These are phyloP conservation scores for Phengaris arion DNA, from an alignment of 2,888 invertebrate genomes.

Conservation along the genomic window DNA sequence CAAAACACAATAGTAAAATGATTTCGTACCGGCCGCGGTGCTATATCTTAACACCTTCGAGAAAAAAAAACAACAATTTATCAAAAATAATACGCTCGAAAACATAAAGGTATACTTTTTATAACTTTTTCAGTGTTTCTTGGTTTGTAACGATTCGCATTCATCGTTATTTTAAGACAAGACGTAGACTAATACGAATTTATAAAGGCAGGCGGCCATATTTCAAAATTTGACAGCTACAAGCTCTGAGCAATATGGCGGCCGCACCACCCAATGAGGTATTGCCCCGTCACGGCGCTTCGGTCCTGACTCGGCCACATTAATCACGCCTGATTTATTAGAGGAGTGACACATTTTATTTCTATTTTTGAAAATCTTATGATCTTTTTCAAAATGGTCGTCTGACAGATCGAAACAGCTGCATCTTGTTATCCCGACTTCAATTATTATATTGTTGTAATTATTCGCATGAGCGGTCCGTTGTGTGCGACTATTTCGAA, in stretches of 20 bases:
- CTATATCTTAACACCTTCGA: constrained; percentile 66
- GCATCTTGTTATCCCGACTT: constrained; percentile 74
- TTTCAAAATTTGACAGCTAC: constrained; percentile 79
- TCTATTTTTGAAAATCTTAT: constrained; percentile 76
- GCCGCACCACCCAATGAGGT: constrained; percentile 76
- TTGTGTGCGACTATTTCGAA: constrained; percentile 46
- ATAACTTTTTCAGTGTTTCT: constrained; percentile 36
- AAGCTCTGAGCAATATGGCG: constrained; percentile 78
- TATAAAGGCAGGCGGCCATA: constrained; percentile 68
- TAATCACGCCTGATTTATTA: constrained; percentile 77
- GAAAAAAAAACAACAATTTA: constrained; percentile 64
- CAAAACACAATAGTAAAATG: constrained; percentile 67
- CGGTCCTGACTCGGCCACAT: constrained; percentile 65
- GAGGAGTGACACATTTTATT: constrained; percentile 78
- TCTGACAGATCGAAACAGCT: constrained; percentile 71
- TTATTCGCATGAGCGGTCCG: constrained; percentile 66
- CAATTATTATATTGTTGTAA: constrained; percentile 66
- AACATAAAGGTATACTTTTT: constrained; percentile 43
- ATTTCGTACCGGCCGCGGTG: constrained; percentile 51
- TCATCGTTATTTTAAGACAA: constrained; percentile 70
- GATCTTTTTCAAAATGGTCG: constrained; percentile 75
- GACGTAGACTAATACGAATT: constrained; percentile 62
- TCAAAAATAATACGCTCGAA: constrained; percentile 54
- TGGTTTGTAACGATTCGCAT: constrained; percentile 52
- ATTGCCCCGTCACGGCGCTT: constrained; percentile 70